phyloP scores from a whole-genome alignment of 2,113 vertebrate species.

The Oreocharis arfaki region DNA sequence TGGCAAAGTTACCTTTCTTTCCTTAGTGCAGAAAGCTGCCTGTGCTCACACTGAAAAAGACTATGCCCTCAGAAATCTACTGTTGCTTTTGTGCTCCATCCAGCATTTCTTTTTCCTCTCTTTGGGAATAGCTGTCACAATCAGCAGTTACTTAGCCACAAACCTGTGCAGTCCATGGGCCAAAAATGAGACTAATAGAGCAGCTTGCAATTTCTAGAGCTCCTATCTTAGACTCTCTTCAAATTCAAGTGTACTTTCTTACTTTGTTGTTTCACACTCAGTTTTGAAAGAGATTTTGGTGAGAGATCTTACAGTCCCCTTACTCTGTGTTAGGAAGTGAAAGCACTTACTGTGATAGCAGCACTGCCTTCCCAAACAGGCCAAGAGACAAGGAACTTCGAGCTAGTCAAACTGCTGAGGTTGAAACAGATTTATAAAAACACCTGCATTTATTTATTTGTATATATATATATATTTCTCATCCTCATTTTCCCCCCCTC shows the following conservation, averaged over 20 bases:
- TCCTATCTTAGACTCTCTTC: neutral
- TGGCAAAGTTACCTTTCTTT: neutral
- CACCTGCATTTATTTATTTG: neutral
- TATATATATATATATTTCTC: neutral
- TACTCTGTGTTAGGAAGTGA: neutral
- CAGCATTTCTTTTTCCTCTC: conserved; percentile 20
- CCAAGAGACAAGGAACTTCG: neutral
- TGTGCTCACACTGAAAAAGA: neutral
- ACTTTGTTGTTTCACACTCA: neutral
- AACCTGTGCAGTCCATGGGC: neutral
- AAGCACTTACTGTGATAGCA: neutral
- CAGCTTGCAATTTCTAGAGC: neutral
- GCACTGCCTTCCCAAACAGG: neutral
- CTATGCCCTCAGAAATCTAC: conserved; percentile 11
- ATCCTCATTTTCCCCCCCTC: fast-evolving
- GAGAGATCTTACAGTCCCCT: neutral
- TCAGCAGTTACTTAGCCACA: neutral
- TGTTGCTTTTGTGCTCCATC: conserved; percentile 6
- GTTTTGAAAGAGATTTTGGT: conserved; percentile 13
- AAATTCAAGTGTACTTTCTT: neutral
- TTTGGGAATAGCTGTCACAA: conserved; percentile 31
- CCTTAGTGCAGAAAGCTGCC: neutral
- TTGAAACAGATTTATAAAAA: neutral
- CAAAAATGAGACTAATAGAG: neutral
- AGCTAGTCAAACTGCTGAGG: neutral